Evolutionary conservation across 2,888 invertebrate species (phyloP), one percentile per base, ranked within the genome.

Genomic region (Mythimna loreyi): DNA sequence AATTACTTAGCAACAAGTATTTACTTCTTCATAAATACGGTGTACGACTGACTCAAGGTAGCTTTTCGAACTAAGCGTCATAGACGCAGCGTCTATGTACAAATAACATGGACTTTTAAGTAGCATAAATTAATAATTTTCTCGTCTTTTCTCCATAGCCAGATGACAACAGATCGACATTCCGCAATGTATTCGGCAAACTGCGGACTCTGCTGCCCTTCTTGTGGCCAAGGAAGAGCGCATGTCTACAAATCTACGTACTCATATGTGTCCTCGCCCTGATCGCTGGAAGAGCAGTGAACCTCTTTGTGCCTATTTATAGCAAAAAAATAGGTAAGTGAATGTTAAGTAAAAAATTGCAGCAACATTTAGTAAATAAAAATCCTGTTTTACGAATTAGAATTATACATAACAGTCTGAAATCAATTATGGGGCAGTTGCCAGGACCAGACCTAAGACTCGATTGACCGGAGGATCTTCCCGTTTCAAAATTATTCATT

Each of bases 291-390:
- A 97, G 99, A 85, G 97, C 97, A 1, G 97, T 99, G 81, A 99
- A 99, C 95, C 96, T 99, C 2, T 98, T 97, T 89, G 98, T 99
- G 62, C 99, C 99, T 53, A 97, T 99, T 88, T 99, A 98, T 93
- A 98, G 98, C 92, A 99, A 98, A 93, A 96, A 97, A 85, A 99
- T 99, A 87, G 99, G 99, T 81, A 67, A 69, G 82, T 69, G 19
- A n/a, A n/a, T 45, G 16, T 49, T 28, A 3, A 28, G 28, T 28
- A 28, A 28, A 28, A 4, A 28, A 28, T 28, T 28, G 28, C 28
- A 28, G 28, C 4, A 3, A 28, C 28, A 28, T 28, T 28, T 28
- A 28, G 28, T 2, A 28, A 28, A 28, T 28, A 4, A 28, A 28
- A 28, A 28, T 28, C 28, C 33, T 33, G 33, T 7, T 6, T 33